Evolutionary conservation across 2,113 vertebrate genomes (phyloP).

Genomic region (Micronycteris hirsuta): DNA sequence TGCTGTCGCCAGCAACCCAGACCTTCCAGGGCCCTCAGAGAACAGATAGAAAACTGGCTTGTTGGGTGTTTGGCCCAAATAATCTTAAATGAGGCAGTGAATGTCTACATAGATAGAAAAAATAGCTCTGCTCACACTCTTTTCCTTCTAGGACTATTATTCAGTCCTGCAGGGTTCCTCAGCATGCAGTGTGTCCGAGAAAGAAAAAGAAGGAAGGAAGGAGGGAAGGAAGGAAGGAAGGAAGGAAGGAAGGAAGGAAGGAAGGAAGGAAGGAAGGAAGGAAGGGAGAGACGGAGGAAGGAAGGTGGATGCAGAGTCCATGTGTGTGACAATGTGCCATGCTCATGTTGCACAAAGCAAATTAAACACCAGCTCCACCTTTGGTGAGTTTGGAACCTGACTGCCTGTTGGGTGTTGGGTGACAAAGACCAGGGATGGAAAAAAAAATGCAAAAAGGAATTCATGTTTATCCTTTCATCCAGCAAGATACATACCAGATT

Average conservation of each 20-base stretch:
- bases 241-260: no score
- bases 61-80: not conserved
- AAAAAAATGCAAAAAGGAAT: not conserved
- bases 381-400: not conserved
- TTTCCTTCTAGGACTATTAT: not conserved
- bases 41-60: not conserved
- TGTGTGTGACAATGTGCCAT: not conserved
- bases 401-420: not conserved
- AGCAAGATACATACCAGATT: constrained; percentile 23
- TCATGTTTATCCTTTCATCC: not conserved
- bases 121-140: not conserved
- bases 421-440: not conserved
- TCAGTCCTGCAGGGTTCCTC: not conserved
- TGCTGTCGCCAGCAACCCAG: not conserved
- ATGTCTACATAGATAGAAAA: not conserved
- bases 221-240: no score
- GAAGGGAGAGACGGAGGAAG: no score
- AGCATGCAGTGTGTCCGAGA: not conserved
- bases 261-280: no score
- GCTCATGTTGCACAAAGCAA: not conserved
- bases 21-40: not conserved
- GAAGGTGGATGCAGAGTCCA: accelerated
- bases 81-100: not conserved
- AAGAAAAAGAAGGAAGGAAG: no score
- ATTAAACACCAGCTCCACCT: not conserved